Evolutionary conservation across 1,140 invertebrate species (phyloP).

Genomic region (Euura lappo): DNA sequence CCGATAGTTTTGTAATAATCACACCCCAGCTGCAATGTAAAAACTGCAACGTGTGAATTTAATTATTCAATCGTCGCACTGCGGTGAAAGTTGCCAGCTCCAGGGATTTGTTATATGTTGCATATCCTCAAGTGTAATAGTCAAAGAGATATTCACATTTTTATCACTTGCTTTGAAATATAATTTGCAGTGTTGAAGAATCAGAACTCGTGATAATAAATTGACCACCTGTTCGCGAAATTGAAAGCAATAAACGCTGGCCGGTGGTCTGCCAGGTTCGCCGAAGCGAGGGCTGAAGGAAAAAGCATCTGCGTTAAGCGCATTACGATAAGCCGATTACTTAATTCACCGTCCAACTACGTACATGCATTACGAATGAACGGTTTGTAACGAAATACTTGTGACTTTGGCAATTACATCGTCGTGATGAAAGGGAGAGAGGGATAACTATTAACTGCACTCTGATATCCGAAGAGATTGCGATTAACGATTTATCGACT

Average conservation of each 20-base stretch:
- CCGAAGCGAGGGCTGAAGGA: background rate
- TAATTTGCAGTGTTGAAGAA: background rate
- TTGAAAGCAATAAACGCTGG: background rate
- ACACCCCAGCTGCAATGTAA: too few relatives aligned
- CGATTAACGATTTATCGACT: too few relatives aligned
- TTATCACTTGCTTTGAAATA: background rate
- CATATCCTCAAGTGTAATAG: background rate
- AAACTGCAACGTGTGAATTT: background rate
- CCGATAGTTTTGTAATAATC: too few relatives aligned
- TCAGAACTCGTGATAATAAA: background rate
- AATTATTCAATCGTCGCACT: background rate
- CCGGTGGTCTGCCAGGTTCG: background rate
- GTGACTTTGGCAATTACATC: too few relatives aligned
- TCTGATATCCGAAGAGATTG: too few relatives aligned
- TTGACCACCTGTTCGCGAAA: slow-evolving; percentile 4
- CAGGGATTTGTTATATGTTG: background rate
- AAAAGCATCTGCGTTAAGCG: background rate
- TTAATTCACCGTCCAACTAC: background rate
- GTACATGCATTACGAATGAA: background rate
- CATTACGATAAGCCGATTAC: background rate
- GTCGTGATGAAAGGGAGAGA: too few relatives aligned
- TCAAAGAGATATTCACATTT: background rate
- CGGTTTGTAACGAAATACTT: background rate
- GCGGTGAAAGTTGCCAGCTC: background rate
- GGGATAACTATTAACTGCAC: too few relatives aligned